Percentiles rank a stretch among this genome's conserved stretches.
phyloP scores from a whole-genome alignment of 2,113 vertebrate species.

The Puma concolor region DNA sequence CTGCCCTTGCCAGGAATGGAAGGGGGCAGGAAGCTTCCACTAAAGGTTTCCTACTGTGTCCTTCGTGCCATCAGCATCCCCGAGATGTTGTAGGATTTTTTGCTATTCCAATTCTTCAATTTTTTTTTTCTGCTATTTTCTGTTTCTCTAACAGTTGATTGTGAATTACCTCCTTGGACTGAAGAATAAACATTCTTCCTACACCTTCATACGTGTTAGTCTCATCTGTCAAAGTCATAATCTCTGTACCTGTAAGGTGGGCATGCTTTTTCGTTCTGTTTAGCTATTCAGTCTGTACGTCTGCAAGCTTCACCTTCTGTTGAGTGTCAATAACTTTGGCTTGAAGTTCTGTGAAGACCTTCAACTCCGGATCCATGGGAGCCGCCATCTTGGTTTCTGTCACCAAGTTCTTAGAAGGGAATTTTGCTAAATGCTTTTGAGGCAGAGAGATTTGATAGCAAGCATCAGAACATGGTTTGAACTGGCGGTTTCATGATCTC shows the following conservation, averaged over 20 bases:
- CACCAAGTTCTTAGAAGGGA: not conserved
- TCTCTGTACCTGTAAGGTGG: slow-evolving; percentile 92
- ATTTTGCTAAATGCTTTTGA: not conserved
- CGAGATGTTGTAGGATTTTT: slow-evolving; percentile 96
- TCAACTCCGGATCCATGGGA: not conserved
- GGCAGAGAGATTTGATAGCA: not conserved
- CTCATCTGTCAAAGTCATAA: slow-evolving; percentile 87
- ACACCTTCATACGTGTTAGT: slow-evolving; percentile 97
- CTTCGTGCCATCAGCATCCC: slow-evolving; percentile 95
- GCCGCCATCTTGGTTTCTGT: not conserved
- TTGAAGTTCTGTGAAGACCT: slow-evolving; percentile 97
- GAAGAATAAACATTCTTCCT: slow-evolving; percentile 91
- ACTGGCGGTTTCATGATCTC: not conserved
- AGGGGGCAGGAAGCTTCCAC: accelerated
- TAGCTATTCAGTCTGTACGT: slow-evolving; percentile 96
- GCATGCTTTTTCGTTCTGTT: slow-evolving; percentile 94
- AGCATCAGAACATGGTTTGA: no score
- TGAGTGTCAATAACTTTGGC: slow-evolving; percentile 97
- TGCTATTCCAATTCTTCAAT: slow-evolving; percentile 52
- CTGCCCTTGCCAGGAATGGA: not conserved
- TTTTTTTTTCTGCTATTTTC: not conserved
- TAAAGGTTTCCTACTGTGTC: slow-evolving; percentile 85
- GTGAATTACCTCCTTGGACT: not conserved
- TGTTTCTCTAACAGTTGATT: not conserved
- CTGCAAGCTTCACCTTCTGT: slow-evolving; percentile 96